Percentiles rank a stretch among this genome's conserved stretches.
Evolutionary conservation across 1,140 invertebrate species (phyloP).

Genomic region (Oncopeltus fasciatus): DNA sequence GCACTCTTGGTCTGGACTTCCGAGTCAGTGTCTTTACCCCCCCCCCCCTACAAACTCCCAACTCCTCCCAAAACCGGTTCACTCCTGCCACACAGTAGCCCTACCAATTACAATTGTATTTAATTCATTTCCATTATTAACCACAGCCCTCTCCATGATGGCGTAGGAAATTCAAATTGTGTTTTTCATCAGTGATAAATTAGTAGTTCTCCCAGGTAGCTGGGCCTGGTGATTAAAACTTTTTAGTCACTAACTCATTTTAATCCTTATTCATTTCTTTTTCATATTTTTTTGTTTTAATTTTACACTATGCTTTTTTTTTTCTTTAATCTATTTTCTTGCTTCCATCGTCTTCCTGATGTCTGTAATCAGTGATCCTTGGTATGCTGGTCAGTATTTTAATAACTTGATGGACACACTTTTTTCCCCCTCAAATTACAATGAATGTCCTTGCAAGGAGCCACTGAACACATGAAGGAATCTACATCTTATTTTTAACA

Average conservation of each 20-base stretch:
- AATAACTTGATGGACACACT: background rate
- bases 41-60: no score
- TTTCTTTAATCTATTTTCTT: background rate
- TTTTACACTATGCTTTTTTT: no score
- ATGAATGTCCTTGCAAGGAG: background rate
- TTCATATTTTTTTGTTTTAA: background rate
- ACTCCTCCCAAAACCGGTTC: no score
- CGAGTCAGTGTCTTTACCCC: no score
- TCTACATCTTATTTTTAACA: background rate
- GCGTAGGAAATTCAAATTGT: background rate
- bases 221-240: background rate
- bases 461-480: background rate
- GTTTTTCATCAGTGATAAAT: background rate
- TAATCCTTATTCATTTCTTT: background rate
- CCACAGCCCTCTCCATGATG: background rate
- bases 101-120: background rate
- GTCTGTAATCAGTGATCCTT: background rate
- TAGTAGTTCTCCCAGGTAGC: background rate
- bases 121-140: constrained; percentile 6
- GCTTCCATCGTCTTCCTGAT: background rate
- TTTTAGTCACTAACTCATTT: background rate
- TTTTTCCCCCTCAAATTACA: background rate
- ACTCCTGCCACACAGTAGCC: constrained; percentile 2
- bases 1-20: no score
- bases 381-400: background rate